Base-by-base conservation (phyloP, 1,140 invertebrate genomes). In the Parapsyche elsis region DNA sequence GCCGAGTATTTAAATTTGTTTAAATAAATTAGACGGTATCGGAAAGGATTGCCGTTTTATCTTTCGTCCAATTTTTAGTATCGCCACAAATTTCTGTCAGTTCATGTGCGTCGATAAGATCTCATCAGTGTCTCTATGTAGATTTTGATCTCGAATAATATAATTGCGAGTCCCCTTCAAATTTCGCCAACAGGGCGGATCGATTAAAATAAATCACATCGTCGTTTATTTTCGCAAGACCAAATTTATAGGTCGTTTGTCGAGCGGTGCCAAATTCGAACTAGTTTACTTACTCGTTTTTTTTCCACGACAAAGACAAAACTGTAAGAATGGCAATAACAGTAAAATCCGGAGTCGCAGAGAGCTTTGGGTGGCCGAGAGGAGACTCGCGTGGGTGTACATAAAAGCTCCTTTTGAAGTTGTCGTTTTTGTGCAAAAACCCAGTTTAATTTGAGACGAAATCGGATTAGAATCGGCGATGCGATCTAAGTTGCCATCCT, bases 251-350 rank as follows among this genome's bases (percentile, higher is more conserved):
- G 57, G 57, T 61, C 57, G 57, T 61, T 21, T 21, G 21, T 61
- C 57, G 16, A 61, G 57, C 57, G 16, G 57, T 38, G 30, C 30
- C 30, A 38, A 38, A 38, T 38, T 38, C 30, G 57, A 61, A 19
- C 5, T 61, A 61, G 53, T 38, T 38, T 38, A 7, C 30, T 38
- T n/a, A 57, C 53, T 16, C 14, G 53, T n/a, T 61, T 61, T 61
- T 61, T 61, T 61, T 53, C 16, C 49, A 61, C 16, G 16, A 16
- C n/a, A 5, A 1, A 61, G 57, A 61, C 57, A 19, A 19, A 19
- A 61, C 16, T 61, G 57, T 61, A 61, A 61, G 57, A 61, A 61
- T 61, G n/a, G 57, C 57, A 61, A 61, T 61, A 61, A 61, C 57
- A 61, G 57, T 61, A 61, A 61, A 61, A 61, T 16, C 57, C 57